phyloP scores from a whole-genome alignment of 2,888 invertebrate genomes.

The Atrina japonica region DNA sequence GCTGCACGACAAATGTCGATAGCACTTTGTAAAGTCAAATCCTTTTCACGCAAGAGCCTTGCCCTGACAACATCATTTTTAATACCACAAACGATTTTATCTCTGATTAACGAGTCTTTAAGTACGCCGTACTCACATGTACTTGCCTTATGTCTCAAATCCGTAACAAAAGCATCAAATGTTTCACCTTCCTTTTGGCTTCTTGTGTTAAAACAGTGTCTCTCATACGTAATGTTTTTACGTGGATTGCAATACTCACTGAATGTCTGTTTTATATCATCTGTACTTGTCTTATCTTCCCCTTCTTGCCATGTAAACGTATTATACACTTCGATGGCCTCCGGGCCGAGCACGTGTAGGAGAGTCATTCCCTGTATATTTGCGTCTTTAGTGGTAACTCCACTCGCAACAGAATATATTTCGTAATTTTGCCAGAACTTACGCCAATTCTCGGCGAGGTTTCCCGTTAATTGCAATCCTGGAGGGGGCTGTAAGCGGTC shows the following conservation, averaged over 20 bases:
- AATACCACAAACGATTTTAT: slow-evolving; percentile 44
- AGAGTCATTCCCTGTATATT: slow-evolving; percentile 30
- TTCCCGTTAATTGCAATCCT: slow-evolving; percentile 30
- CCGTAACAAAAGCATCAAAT: slow-evolving; percentile 41
- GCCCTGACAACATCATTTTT: slow-evolving; percentile 23
- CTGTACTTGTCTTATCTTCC: slow-evolving; percentile 26
- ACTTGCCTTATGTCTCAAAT: slow-evolving; percentile 26
- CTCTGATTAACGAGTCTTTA: slow-evolving; percentile 34
- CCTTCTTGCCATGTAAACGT: slow-evolving; percentile 33
- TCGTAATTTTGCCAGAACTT: slow-evolving; percentile 42
- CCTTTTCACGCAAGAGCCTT: slow-evolving; percentile 37
- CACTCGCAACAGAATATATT: slow-evolving; percentile 36
- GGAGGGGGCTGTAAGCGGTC: slow-evolving; percentile 22
- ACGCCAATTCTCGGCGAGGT: slow-evolving; percentile 42
- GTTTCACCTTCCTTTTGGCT: slow-evolving; percentile 32
- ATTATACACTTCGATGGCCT: slow-evolving; percentile 46
- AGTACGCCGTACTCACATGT: slow-evolving; percentile 47
- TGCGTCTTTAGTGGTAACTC: slow-evolving; percentile 26
- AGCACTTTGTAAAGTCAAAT: slow-evolving; percentile 34
- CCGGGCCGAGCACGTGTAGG: slow-evolving; percentile 32
- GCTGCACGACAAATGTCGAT: slow-evolving; percentile 41
- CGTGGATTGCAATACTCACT: slow-evolving; percentile 42
- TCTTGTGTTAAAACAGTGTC: slow-evolving; percentile 43
- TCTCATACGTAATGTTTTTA: slow-evolving; percentile 41
- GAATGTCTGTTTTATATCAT: slow-evolving; percentile 28